These are phyloP conservation scores for Neosilurus mollespiculum DNA, from an alignment of 2,797 vertebrate genomes.

Conservation along the genomic window DNA sequence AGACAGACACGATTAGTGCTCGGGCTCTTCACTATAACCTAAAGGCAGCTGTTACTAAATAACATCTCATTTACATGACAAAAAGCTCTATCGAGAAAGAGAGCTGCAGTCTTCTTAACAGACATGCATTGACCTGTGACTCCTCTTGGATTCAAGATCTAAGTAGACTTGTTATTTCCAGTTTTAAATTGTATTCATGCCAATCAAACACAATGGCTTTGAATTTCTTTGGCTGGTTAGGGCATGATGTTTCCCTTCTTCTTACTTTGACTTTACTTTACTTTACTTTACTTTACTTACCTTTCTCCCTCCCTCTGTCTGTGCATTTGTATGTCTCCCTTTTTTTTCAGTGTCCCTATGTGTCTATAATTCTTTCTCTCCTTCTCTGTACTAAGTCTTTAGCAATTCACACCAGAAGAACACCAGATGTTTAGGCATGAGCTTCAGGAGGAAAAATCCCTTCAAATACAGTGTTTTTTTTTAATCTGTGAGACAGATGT, in stretches of 20 bases:
- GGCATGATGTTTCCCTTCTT: conserved; percentile 64
- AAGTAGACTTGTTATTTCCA: conserved; percentile 32
- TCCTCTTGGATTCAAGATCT: conserved; percentile 24
- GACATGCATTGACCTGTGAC: neutral
- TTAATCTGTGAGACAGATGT: conserved; percentile 53
- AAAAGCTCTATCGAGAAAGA: neutral
- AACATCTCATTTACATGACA: conserved; percentile 9
- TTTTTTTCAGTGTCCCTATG: too few species aligned
- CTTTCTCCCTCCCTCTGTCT: neutral
- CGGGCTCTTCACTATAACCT: neutral
- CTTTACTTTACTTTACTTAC: neutral
- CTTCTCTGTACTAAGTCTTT: neutral
- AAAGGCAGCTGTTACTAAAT: conserved; percentile 8
- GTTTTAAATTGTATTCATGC: conserved; percentile 28
- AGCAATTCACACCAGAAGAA: conserved; percentile 30
- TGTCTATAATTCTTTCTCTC: conserved; percentile 40
- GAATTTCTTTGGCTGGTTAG: conserved; percentile 70
- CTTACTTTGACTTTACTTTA: neutral
- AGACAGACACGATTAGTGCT: neutral
- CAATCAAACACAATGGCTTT: conserved; percentile 45
- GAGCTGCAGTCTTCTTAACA: neutral
- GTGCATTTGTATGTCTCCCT: conserved; percentile 11
- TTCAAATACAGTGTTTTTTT: conserved; percentile 34
- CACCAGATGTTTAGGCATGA: conserved; percentile 34
- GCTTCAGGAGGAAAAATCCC: conserved; percentile 28